These are phyloP conservation scores for Odocoileus virginianus DNA, from an alignment of 2,113 vertebrate species.

Conservation along the genomic window DNA sequence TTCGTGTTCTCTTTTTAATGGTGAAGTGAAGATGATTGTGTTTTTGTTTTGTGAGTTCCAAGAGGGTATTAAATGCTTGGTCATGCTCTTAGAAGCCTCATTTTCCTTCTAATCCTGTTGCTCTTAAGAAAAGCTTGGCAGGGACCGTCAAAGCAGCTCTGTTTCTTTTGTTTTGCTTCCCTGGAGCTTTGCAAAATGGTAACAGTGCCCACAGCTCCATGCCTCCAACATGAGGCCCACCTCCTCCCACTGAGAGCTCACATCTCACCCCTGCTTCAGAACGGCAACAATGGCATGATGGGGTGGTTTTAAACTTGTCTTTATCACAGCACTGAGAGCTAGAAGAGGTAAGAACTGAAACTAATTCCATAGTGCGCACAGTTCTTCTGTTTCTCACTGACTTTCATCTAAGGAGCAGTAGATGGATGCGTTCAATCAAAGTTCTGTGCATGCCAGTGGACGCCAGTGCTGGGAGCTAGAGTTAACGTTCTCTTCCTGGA, in stretches of 20 bases:
- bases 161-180: slow-evolving; percentile 28
- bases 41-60: not conserved
- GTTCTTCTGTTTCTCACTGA: not conserved
- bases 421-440: not conserved
- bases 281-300: not conserved
- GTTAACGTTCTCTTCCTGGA: not conserved
- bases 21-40: not conserved
- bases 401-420: not conserved
- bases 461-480: fast-evolving
- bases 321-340: not conserved
- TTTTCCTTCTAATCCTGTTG: not conserved
- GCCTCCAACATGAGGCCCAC: not conserved
- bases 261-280: not conserved
- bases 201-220: not conserved
- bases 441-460: not conserved
- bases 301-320: not conserved
- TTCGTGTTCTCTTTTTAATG: slow-evolving; percentile 7
- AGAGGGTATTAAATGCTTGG: not conserved
- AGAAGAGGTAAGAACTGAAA: not conserved
- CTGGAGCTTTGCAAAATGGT: slow-evolving; percentile 32
- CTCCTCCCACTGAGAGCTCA: not conserved
- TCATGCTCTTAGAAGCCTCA: not conserved
- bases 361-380: not conserved
- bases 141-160: not conserved
- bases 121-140: slow-evolving; percentile 10